Evolutionary conservation across 2,888 invertebrate species (phyloP).

Genomic region (Epinotia nisella): DNA sequence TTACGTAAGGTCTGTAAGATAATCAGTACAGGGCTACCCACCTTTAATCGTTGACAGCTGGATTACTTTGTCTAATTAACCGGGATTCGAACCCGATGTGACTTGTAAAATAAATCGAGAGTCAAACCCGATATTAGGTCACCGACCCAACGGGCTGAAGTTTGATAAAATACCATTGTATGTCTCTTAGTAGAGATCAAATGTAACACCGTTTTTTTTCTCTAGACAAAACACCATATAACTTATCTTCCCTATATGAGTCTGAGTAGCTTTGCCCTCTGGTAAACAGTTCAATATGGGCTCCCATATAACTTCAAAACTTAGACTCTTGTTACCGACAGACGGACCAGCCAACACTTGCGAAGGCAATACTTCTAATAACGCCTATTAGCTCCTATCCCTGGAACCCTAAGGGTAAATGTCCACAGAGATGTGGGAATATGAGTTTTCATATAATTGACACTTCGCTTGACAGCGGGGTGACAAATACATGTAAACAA

Average conservation of each 20-base stretch:
- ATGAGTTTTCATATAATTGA: too few species aligned
- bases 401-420: too few species aligned
- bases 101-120: neutral
- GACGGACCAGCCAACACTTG: neutral
- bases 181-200: neutral
- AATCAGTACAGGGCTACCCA: neutral
- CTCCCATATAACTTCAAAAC: neutral
- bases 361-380: neutral
- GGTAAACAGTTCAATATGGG: neutral
- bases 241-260: neutral
- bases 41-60: neutral
- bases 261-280: neutral
- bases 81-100: slow-evolving; percentile 7
- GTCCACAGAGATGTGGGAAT: too few species aligned
- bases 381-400: neutral
- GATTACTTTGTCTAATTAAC: neutral
- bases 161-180: neutral
- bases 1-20: neutral
- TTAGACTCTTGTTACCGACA: neutral
- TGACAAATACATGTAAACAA: too few species aligned
- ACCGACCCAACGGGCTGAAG: neutral
- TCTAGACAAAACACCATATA: neutral
- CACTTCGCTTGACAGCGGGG: too few species aligned
- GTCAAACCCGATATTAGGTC: neutral
- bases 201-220: neutral